These are phyloP conservation scores for Numida meleagris DNA, from an alignment of 2,113 vertebrate species.

Conservation along the genomic window DNA sequence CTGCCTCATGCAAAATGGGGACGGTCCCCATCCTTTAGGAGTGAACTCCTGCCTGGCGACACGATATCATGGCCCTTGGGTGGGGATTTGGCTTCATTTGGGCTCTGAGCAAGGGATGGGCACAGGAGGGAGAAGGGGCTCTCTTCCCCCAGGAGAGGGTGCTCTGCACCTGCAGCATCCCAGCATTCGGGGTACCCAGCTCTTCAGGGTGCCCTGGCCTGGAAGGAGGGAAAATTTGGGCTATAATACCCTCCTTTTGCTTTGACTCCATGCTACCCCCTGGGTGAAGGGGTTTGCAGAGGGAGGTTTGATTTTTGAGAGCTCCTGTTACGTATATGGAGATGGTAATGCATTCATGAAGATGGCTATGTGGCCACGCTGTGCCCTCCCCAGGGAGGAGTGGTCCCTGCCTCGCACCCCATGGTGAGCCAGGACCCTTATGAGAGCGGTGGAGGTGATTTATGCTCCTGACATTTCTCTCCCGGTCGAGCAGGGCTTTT, in stretches of 20 bases:
- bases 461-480: slow-evolving; percentile 62
- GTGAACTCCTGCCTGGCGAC: background rate
- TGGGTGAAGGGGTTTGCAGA: background rate
- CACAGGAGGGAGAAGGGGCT: background rate
- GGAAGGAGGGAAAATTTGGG: background rate
- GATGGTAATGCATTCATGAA: background rate
- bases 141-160: slow-evolving; percentile 15
- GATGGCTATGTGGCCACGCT: fast-evolving
- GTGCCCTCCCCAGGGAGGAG: background rate
- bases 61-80: background rate
- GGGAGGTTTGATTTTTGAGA: background rate
- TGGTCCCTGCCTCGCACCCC: background rate
- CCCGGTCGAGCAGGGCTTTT: slow-evolving; percentile 52
- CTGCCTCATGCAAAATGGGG: background rate
- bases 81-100: background rate
- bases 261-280: background rate
- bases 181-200: background rate
- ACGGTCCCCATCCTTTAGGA: background rate
- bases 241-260: background rate
- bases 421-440: background rate
- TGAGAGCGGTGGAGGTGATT: slow-evolving; percentile 23
- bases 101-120: background rate
- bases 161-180: background rate
- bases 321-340: background rate
- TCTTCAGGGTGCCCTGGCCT: no score